phyloP scores from a whole-genome alignment of 2,113 vertebrate genomes.

The Melierax canorus region DNA sequence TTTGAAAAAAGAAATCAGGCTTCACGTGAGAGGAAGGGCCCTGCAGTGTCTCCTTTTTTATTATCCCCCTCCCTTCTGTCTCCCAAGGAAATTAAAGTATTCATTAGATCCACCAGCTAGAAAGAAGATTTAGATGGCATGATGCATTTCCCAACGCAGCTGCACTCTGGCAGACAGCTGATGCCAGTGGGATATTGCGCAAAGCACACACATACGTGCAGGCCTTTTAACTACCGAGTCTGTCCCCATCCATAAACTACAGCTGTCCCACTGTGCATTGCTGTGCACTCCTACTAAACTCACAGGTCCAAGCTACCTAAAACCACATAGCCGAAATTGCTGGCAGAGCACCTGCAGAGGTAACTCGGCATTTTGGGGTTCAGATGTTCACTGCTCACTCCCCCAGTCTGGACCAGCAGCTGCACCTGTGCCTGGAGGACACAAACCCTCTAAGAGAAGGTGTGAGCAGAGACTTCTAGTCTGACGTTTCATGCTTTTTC shows the following conservation, averaged over 20 bases:
- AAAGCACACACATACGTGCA: accelerated
- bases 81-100: not conserved
- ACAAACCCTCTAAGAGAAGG: not conserved
- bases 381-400: not conserved
- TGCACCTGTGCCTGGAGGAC: not conserved
- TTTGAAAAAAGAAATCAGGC: not conserved
- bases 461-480: not conserved
- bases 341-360: not conserved
- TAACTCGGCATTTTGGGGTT: not conserved
- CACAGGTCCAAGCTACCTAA: not conserved
- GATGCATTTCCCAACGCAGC: not conserved
- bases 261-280: too few relatives aligned
- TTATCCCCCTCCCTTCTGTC: not conserved
- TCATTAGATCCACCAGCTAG: not conserved
- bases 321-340: not conserved
- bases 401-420: not conserved
- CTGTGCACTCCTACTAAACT: not conserved
- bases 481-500: not conserved
- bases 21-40: not conserved
- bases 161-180: not conserved
- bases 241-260: not conserved
- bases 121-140: not conserved
- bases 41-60: not conserved
- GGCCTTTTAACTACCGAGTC: not conserved
- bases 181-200: not conserved